Evolutionary conservation across 2,113 vertebrate species (phyloP), one percentile per base, ranked within the genome.

Genomic region (Proteles cristata): DNA sequence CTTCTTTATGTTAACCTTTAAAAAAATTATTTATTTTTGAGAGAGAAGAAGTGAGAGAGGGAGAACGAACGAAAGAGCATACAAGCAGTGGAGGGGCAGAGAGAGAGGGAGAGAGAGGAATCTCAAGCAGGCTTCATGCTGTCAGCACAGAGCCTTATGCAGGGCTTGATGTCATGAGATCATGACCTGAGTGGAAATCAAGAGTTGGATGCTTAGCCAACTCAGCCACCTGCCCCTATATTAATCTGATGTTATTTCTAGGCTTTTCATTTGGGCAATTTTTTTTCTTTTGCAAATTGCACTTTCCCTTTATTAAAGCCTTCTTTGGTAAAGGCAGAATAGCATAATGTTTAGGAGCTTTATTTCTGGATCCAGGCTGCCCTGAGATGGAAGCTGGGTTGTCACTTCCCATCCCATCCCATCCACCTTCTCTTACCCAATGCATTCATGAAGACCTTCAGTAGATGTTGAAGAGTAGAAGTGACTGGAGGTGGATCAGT

Each of bases 231-330:
- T 61, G 58, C 21, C 58, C 58, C 58, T 39, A 48, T 39, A 26
- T 85, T 73, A 58, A 39, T 12, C 35, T 69, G 69, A 82, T 1
- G 15, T 39, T 92, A 81, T 45, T 26, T 1, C 1, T 55, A 90
- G 82, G 2, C 5, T 63, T 69, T 92, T 63, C 35, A 77, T 61
- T 50, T 90, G 88, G n/a, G 14, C 4, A 68, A 55, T 12, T 12
- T 85, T 96, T 93, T 96, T 93, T 25, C 21, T 88, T 66, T 66
- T 33, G 35, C 82, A 43, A 35, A 16, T 55, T 79, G 23, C 76
- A 17, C 11, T 90, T 95, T 95, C 66, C 19, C 65, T 92, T 88
- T 77, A 25, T 85, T 61, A 93, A 89, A 73, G 45, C 23, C 5
- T 58, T 86, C 53, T 77, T 71, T 28, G 50, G 4, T 35, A 79